Percentiles rank a stretch among this genome's conserved stretches.
Conservation (phyloP, 2,797 vertebrate genomes). For the Poecilia wingei region DNA sequence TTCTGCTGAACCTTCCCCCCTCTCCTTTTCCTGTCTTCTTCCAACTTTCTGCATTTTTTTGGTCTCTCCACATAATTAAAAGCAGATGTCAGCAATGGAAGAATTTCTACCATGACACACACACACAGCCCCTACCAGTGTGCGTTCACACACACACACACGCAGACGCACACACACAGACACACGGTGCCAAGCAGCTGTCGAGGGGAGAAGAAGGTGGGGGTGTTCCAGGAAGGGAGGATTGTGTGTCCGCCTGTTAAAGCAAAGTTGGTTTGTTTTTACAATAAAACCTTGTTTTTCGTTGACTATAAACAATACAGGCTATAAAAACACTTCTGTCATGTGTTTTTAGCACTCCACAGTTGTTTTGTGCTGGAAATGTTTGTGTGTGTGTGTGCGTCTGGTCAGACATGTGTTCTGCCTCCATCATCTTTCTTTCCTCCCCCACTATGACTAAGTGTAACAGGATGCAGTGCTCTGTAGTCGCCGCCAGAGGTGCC, state of each 20-base stretch:
- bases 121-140: constrained; percentile 10
- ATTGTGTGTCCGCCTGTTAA: constrained; percentile 15
- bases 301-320: constrained; percentile 38
- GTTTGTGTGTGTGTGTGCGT: constrained; percentile 11
- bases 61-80: constrained; percentile 57
- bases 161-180: constrained; percentile 16
- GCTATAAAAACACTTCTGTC: constrained; percentile 51
- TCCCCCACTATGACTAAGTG: constrained; percentile 70
- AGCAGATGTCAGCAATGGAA: constrained; percentile 66
- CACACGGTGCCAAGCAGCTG: constrained; percentile 74
- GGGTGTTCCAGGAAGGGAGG: constrained; percentile 51
- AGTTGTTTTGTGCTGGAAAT: constrained; percentile 23
- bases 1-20: constrained; percentile 39
- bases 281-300: constrained; percentile 29
- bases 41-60: constrained; percentile 15
- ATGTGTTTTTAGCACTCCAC: constrained; percentile 36
- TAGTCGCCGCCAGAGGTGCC: constrained; percentile 68
- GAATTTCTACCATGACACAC: constrained; percentile 44
- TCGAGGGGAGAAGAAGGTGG: constrained; percentile 47
- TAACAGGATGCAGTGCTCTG: constrained; percentile 30
- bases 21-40: constrained; percentile 11
- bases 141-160: constrained; percentile 21
- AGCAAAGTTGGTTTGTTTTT: constrained; percentile 42
- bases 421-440: constrained; percentile 57
- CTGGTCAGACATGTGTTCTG: constrained; percentile 40